Percentiles rank a stretch among this genome's conserved stretches.
Evolutionary conservation across 1,140 invertebrate species (phyloP).

Genomic region (Aphidius ervi): DNA sequence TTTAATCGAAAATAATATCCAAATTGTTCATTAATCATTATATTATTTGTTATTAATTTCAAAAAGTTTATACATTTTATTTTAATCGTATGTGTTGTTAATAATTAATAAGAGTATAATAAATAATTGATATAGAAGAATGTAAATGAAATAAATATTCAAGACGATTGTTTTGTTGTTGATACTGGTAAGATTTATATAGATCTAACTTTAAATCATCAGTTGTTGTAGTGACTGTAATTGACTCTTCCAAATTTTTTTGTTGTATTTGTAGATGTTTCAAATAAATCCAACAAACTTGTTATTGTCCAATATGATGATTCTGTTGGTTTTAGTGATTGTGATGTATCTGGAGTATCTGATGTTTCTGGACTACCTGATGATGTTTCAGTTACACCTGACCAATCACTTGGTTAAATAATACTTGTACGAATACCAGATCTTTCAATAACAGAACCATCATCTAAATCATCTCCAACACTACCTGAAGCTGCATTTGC

Average conservation of each 20-base stretch:
- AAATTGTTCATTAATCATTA: too few species aligned
- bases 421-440: constrained; percentile 29
- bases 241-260: constrained; percentile 1
- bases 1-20: too few species aligned
- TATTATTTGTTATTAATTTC: too few species aligned
- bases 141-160: too few species aligned
- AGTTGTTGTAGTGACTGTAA: constrained; percentile 17
- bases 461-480: constrained; percentile 30
- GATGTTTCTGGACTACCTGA: not conserved
- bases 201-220: constrained; percentile 37
- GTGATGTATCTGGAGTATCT: not conserved
- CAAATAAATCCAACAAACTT: constrained; percentile 8
- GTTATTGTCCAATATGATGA: constrained; percentile 8
- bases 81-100: too few species aligned
- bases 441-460: constrained; percentile 43
- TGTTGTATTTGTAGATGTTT: not conserved
- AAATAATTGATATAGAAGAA: too few species aligned
- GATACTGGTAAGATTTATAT: constrained; percentile 35
- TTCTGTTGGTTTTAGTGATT: not conserved
- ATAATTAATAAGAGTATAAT: too few species aligned
- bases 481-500: not conserved
- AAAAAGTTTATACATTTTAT: too few species aligned
- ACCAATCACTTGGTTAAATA: constrained; percentile 22
- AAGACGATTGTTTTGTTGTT: too few species aligned
- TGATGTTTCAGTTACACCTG: not conserved